A percentile compares a stretch with the other conserved stretches of the same genome.
phyloP scores from a whole-genome alignment of 2,113 vertebrate species.

The Climacteris rufus region DNA sequence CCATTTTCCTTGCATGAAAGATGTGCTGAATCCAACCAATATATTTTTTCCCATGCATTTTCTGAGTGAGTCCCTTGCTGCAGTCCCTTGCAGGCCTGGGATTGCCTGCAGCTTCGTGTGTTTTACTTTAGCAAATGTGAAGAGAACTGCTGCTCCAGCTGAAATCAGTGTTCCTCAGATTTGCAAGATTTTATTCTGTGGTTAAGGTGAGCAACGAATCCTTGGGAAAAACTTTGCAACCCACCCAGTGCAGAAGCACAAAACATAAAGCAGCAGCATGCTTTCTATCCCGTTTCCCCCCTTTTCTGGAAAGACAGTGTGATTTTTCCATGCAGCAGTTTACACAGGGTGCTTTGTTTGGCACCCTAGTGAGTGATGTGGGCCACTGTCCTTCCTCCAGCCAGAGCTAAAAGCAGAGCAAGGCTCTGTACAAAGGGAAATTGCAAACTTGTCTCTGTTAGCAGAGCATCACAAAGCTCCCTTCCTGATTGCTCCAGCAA shows the following conservation, averaged over 20 bases:
- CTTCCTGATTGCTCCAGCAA: neutral
- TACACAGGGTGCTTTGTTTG: neutral
- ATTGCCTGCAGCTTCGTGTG: neutral
- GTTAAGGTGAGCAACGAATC: neutral
- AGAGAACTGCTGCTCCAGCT: neutral
- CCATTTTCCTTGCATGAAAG: neutral
- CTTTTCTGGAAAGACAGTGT: neutral
- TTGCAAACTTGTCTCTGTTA: neutral
- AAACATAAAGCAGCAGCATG: neutral
- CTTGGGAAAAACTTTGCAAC: neutral
- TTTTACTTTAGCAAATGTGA: neutral
- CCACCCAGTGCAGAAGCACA: neutral
- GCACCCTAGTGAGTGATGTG: neutral
- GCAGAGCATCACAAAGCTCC: neutral
- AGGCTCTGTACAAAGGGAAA: neutral
- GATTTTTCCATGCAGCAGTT: neutral
- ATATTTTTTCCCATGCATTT: neutral
- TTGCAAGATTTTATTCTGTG: neutral
- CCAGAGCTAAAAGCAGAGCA: neutral
- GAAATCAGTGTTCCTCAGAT: neutral
- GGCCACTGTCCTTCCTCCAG: neutral
- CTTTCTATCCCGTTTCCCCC: neutral
- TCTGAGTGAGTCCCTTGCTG: neutral
- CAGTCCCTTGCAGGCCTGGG: neutral
- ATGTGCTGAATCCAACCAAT: neutral